phyloP scores from a whole-genome alignment of 1,140 invertebrate species.

The Latrodectus geometricus region DNA sequence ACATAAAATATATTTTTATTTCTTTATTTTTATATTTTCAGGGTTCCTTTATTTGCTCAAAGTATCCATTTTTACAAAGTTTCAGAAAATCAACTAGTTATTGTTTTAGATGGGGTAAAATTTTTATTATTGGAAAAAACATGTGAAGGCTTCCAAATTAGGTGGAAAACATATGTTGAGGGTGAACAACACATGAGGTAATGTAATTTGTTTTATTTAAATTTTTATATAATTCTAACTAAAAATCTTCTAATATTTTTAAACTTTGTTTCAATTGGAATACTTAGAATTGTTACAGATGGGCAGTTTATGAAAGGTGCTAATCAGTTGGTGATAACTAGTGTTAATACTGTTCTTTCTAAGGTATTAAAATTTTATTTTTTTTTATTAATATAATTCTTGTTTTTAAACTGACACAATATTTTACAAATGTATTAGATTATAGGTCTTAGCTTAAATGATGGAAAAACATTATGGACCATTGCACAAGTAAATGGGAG shows the following conservation, averaged over 20 bases:
- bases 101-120: slow-evolving; percentile 25
- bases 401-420: too few species aligned
- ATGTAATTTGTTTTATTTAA: not conserved
- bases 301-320: slow-evolving; percentile 27
- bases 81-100: slow-evolving; percentile 12
- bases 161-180: slow-evolving; percentile 25
- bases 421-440: not conserved
- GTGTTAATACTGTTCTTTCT: not conserved
- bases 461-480: slow-evolving; percentile 33
- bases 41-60: slow-evolving; percentile 27
- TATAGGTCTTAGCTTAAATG: slow-evolving; percentile 16
- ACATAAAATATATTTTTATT: too few species aligned
- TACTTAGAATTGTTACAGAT: slow-evolving; percentile 29
- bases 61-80: slow-evolving; percentile 35
- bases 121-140: slow-evolving; percentile 16
- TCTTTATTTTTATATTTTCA: not conserved
- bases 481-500: slow-evolving; percentile 17
- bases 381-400: not conserved
- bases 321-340: slow-evolving; percentile 17
- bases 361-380: not conserved
- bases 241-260: not conserved
- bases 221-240: not conserved
- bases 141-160: not conserved
- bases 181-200: slow-evolving; percentile 10
- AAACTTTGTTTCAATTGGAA: not conserved